Evolutionary conservation across 1,140 invertebrate species (phyloP), one percentile per base, ranked within the genome.

Genomic region (Bombus ignitus): DNA sequence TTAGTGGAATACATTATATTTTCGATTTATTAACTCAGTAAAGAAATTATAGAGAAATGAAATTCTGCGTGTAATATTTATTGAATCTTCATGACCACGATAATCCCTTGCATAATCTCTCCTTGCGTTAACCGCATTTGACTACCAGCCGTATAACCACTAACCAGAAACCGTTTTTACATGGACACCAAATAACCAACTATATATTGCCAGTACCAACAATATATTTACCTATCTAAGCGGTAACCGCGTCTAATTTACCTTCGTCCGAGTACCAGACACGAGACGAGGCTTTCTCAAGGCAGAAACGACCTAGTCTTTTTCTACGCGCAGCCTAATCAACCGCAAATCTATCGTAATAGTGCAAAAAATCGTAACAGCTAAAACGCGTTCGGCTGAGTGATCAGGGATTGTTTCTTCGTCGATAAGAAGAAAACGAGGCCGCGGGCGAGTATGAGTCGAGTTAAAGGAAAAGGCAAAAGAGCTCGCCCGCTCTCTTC

Each of bases 281-380:
- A 37, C 28, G 10, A 74, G n/a, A 2, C 74, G 15, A 28, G 3
- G 13, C 28, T 72, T 72, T 44, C 39, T 42, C 47, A 25, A 35
- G 44, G 8, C 15, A 37, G 47, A 42, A 53, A 81, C 44, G 47
- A 57, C 22, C 73, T 53, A 53, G 57, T 25, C 44, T 75, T 75
- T 75, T 75, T 76, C 79, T 53, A 42, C 9, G 2, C 42, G 5
- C 2, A 25, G 15, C 9, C 25, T 70, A 74, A 44, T 44, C 53
- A n/a, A 81, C 39, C 37, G n/a, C 80, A 35, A 81, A 73, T 74
- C 53, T 42, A 81, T 59, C 47, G 57, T 39, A 37, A 22, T n/a
- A 18, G 53, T 53, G 4, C 39, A 32, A 59, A 74, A 47, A 47
- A 74, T 62, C 3, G 39, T 37, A 57, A 66, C 12, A 68, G 13